These are phyloP conservation scores for Podargus strigoides DNA, from an alignment of 2,797 vertebrate species.

Conservation along the genomic window DNA sequence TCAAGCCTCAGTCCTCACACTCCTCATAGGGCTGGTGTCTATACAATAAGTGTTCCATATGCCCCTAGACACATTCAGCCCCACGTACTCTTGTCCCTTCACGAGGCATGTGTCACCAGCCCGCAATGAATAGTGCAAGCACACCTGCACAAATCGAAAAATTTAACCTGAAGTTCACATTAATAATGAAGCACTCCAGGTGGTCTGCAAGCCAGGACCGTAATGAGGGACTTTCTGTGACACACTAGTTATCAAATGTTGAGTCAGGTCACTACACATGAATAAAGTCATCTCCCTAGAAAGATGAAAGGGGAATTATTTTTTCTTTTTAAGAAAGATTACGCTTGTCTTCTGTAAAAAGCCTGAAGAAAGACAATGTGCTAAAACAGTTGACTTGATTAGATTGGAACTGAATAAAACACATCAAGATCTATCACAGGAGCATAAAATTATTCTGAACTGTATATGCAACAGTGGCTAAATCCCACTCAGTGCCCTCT, in stretches of 20 bases:
- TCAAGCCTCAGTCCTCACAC: background rate
- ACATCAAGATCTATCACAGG: background rate
- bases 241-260: conserved; percentile 51
- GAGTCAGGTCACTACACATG: conserved; percentile 51
- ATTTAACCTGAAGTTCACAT: conserved; percentile 50
- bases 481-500: background rate
- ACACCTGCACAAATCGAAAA: conserved; percentile 32
- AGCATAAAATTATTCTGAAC: conserved; percentile 31
- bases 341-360: conserved; percentile 26
- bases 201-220: background rate
- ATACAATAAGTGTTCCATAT: background rate
- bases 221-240: conserved; percentile 53
- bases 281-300: conserved; percentile 51
- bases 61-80: background rate
- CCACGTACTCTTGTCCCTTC: background rate
- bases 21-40: background rate
- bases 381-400: conserved; percentile 48
- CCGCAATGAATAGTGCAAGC: background rate
- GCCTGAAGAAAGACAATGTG: conserved; percentile 29
- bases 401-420: conserved; percentile 18
- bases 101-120: background rate
- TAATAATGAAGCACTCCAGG: conserved; percentile 62
- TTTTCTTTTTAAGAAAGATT: conserved; percentile 37
- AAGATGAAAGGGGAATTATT: conserved; percentile 53
- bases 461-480: conserved; percentile 42